Evolutionary conservation across 30 jellyfish, hydroid and myxozoan species (phyloP), one percentile per base, ranked within the genome.

Genomic region (Clytia hemisphaerica): DNA sequence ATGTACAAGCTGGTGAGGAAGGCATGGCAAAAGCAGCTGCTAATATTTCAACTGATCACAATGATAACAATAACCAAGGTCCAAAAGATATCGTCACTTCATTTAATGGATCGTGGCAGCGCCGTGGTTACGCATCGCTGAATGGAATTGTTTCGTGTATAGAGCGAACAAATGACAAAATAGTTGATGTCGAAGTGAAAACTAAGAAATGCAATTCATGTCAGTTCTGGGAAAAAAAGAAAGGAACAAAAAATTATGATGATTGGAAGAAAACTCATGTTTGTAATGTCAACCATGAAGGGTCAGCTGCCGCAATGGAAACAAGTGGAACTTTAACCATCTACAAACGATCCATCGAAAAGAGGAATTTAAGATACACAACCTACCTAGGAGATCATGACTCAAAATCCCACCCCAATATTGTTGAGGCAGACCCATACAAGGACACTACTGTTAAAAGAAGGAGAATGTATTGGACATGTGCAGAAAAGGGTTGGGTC

Each of bases 221-320:
- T 31, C 53, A 40, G 50, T 67, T 42, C 28, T 45, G 80, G 80
- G 0, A 44, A 1, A 67, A 44, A 30, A 67, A 31, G 55, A 67
- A 21, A 67, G 62, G 62, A 10, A 27, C 25, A 14, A 42, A 58
- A 1, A 50, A 31, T 4, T 67, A 38, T 67, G 78, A 21, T 46
- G 49, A 30, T 4, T 67, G 80, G 80, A 14, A 24, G 65, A 76
- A 45, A 45, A 24, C 65, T 31, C 75, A 67, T 45, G 29, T 5
- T 12, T 67, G 80, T 0, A 12, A 29, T 21, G 27, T 25, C 10
- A 67, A 67, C 29, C 53, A 24, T 30, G n/a, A 25, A 5, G 29
- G 78, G 48, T 67, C 80, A 27, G 46, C 78, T 27, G 47, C 75
- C 1, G 46, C 80, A 14, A 67, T 67, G 80, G 80, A 67, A 1